Base-by-base conservation (phyloP, 2,888 invertebrate genomes). In the Cataglyphis livida region DNA sequence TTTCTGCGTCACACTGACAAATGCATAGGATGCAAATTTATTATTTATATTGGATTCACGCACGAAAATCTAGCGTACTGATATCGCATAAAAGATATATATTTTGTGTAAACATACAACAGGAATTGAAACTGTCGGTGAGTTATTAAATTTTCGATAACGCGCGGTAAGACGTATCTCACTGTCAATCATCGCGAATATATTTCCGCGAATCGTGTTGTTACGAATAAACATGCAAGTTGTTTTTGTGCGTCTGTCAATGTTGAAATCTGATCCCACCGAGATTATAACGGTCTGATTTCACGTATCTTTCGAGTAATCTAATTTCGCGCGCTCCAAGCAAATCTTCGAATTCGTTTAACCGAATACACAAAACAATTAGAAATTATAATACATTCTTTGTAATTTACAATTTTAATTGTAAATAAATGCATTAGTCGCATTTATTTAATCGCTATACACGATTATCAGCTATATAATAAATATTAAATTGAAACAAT, bases 71-170 rank as follows among this genome's bases (percentile, higher is more conserved):
- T 25, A 5, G 3, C 48, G 4, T 9, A 15, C 35, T 10, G 5
- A 1, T 38, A 64, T 6, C n/a, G 38, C 12, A n/a, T 21, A 21
- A n/a, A 21, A 35, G 38, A 64, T n/a, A 35, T 32, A 32, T 38
- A 28, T 28, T 28, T 38, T 10, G 35, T 62, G 18, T 10, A 61
- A 12, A 32, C 18, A 18, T 6, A 18, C 18, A 18, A 18, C 18
- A 18, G 44, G 18, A 48, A 18, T 51, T 51, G 5, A 48, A 18
- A 51, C 6, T 10, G 10, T 44, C 21, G n/a, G 3, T 5, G 25
- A 44, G n/a, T 51, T n/a, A 51, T 51, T n/a, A 51, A 51, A 44
- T 64, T 74, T 25, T 74, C 6, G n/a, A 71, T 59, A 28, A 68
- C 18, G 25, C 18, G 25, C 25, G 9, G 1, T 15, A 32, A 65